These are phyloP conservation scores for Trilocha varians DNA, from an alignment of 2,888 invertebrate genomes.

Conservation along the genomic window DNA sequence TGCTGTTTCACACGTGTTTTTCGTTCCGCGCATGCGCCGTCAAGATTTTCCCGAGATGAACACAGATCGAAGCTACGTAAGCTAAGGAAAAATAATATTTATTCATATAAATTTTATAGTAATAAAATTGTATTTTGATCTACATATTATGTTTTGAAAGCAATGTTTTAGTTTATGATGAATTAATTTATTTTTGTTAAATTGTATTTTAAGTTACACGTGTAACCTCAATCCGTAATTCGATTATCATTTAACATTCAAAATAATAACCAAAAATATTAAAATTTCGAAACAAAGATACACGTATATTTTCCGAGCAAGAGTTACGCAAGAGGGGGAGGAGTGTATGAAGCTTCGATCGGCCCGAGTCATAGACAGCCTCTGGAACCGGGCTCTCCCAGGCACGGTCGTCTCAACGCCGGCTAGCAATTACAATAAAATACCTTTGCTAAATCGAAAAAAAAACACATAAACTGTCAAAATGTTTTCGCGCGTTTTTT, in stretches of 20 bases:
- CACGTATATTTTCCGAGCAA: background rate
- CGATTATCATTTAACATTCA: too few relatives aligned
- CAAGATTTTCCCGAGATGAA: conserved; percentile 50
- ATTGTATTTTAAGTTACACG: too few relatives aligned
- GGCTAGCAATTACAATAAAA: conserved; percentile 23
- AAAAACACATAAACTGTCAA: conserved; percentile 24
- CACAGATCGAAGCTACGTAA: conserved; percentile 56
- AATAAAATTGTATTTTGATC: background rate
- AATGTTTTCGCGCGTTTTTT: conserved; percentile 19
- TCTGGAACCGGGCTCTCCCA: conserved; percentile 56
- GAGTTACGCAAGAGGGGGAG: conserved; percentile 67
- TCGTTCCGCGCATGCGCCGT: conserved; percentile 57
- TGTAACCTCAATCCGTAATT: too few relatives aligned
- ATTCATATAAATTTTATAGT: conserved; percentile 1
- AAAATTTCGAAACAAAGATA: conserved; percentile 13
- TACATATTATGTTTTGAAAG: conserved; percentile 12
- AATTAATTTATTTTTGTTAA: too few relatives aligned
- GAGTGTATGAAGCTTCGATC: conserved; percentile 56
- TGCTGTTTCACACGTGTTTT: conserved; percentile 39
- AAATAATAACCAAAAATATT: too few relatives aligned
- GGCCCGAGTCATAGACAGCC: conserved; percentile 52
- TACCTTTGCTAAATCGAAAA: conserved; percentile 8
- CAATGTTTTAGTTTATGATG: too few relatives aligned
- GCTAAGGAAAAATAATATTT: background rate
- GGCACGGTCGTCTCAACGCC: conserved; percentile 34